Conservation (phyloP, 2,888 invertebrate species). For the Mactromeris polynyma region DNA sequence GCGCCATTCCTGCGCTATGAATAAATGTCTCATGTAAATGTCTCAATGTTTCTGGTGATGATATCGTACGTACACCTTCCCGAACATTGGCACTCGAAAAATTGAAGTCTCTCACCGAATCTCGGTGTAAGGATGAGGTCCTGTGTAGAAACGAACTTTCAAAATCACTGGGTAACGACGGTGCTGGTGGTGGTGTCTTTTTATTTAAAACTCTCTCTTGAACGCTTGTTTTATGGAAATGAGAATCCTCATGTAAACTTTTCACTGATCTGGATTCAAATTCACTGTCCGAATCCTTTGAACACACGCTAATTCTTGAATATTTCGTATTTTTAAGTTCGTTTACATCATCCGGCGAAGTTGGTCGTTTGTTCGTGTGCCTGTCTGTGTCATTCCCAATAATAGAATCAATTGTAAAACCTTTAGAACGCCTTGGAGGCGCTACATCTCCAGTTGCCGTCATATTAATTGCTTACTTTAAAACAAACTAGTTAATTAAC, state of each 20-base stretch:
- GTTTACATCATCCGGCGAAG: conserved; percentile 41
- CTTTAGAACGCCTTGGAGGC: conserved; percentile 59
- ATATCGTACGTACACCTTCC: conserved; percentile 44
- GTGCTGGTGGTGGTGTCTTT: conserved; percentile 27
- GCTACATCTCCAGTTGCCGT: conserved; percentile 65
- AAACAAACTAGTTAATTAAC: not conserved
- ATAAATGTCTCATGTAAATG: conserved; percentile 74
- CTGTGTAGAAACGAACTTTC: conserved; percentile 38
- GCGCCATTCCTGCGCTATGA: conserved; percentile 59
- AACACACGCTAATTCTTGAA: conserved; percentile 28
- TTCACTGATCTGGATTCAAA: conserved; percentile 23
- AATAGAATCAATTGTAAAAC: conserved; percentile 76
- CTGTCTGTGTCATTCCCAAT: conserved; percentile 73
- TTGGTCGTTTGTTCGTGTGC: conserved; percentile 60
- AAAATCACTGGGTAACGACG: conserved; percentile 35
- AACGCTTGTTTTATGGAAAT: conserved; percentile 7
- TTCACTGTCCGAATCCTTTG: conserved; percentile 23
- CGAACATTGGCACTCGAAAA: conserved; percentile 59
- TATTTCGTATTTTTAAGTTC: conserved; percentile 29
- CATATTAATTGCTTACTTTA: conserved; percentile 40
- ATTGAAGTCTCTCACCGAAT: conserved; percentile 58
- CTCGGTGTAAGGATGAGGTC: conserved; percentile 56
- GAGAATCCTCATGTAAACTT: conserved; percentile 17
- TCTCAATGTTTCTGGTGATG: conserved; percentile 69
- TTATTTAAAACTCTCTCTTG: conserved; percentile 24